Evolutionary conservation across 2,888 invertebrate species (phyloP).

Genomic region (Diploptera punctata): DNA sequence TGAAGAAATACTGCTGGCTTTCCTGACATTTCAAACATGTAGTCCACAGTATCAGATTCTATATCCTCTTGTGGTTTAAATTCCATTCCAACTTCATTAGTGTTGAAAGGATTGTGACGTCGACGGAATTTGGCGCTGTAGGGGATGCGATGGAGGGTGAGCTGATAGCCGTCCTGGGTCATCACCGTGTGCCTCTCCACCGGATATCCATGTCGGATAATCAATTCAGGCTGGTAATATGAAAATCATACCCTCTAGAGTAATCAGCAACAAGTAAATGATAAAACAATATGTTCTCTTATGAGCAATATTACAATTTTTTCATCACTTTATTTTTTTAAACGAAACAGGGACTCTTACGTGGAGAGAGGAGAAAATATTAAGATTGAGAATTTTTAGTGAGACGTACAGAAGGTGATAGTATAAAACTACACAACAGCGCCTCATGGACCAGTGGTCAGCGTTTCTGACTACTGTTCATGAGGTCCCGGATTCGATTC

Average conservation of each 20-base stretch:
- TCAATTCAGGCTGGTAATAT: constrained; percentile 5
- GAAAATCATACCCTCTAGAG: background rate
- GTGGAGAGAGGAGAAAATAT: no score
- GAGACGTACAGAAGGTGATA: no score
- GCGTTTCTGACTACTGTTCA: no score
- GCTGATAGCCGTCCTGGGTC: constrained; percentile 4
- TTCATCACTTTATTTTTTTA: no score
- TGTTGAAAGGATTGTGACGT: constrained; percentile 2
- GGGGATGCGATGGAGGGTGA: constrained; percentile 12
- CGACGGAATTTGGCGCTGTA: background rate
- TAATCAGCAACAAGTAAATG: no score
- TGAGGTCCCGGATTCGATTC: no score
- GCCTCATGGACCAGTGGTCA: no score
- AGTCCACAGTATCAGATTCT: background rate
- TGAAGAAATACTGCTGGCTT: constrained; percentile 52
- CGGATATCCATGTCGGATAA: background rate
- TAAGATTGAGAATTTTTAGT: no score
- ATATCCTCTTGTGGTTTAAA: background rate
- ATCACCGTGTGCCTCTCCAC: constrained; percentile 13
- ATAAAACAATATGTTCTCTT: no score
- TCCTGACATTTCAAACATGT: background rate
- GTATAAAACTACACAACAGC: no score
- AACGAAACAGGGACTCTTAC: no score
- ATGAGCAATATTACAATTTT: no score
- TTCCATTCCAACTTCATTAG: constrained; percentile 12